Percentiles rank a stretch among this genome's conserved stretches.
phyloP scores from a whole-genome alignment of 1,140 invertebrate genomes.

The Matsumurasca onukii region DNA sequence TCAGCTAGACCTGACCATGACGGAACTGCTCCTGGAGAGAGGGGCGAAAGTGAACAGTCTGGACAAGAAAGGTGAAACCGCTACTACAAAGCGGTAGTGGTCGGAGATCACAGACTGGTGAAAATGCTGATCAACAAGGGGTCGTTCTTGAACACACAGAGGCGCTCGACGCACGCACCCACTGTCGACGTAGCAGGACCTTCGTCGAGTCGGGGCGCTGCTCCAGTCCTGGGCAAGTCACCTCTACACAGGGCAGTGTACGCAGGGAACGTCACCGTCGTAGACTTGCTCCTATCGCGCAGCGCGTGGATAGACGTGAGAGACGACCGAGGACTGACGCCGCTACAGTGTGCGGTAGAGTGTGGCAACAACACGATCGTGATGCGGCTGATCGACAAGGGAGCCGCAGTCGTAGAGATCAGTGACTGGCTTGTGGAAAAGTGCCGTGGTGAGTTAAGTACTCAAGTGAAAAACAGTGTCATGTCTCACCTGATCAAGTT shows the following conservation, averaged over 20 bases:
- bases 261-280: not conserved
- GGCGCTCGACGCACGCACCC: no score
- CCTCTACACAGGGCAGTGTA: not conserved
- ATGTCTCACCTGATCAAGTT: not conserved
- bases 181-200: no score
- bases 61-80: not conserved
- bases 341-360: not conserved
- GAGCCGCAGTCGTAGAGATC: not conserved
- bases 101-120: no score
- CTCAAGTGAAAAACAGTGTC: not conserved
- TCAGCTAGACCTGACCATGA: not conserved
- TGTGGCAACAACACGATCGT: not conserved
- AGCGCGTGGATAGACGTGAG: not conserved
- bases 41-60: constrained; percentile 10
- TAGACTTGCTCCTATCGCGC: not conserved
- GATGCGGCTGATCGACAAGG: not conserved
- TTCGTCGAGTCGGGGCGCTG: no score
- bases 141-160: not conserved
- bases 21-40: not conserved
- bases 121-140: not conserved
- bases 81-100: no score
- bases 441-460: not conserved
- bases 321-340: not conserved
- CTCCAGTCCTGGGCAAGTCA: not conserved
- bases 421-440: not conserved